Evolutionary conservation across 2,113 vertebrate genomes (phyloP), one percentile per base, ranked within the genome.

Genomic region (Lampris megalopsis): DNA sequence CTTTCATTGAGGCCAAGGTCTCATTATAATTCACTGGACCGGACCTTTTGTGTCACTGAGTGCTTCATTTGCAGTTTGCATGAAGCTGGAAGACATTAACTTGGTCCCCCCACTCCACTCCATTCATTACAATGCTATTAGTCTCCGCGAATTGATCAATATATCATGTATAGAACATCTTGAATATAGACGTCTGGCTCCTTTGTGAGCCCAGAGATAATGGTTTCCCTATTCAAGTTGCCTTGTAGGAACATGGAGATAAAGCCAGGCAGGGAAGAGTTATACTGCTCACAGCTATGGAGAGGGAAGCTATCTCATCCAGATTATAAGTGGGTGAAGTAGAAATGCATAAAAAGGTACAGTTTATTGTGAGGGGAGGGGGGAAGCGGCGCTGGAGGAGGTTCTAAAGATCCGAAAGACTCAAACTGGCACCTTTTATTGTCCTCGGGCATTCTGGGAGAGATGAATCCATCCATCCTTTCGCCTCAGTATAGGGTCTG

Each of bases 241-340:
- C 94, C 95, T 97, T 97, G 96, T 97, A 97, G 94, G 94, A 97
- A 97, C 96, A 97, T 94, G 95, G 87, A 96, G 96, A 96, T 96
- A 96, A 97, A 97, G 95, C 94, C 81, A 94, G 93, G 92, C 93
- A 80, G 82, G 91, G 94, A 92, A 96, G 95, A 96, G 94, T 96
- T 96, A 95, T 94, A 95, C 94, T 91, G 94, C 94, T 93, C 77
- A 91, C 93, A 94, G 94, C 93, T 82, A 89, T 86, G 84, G 77
- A 89, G 86, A 92, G 86, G 92, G 43, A 92, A 95, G 94, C 96
- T 92, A 91, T 93, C 92, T 94, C 84, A 84, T 88, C 75, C 91
- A 95, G 94, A 94, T 93, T 94, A 94, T 91, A 94, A 95, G 94
- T 93, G 91, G 93, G 90, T 93, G 91, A 92, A 91, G 87, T 90